Percentiles rank a stretch among this genome's conserved stretches.
Evolutionary conservation across 2,797 vertebrate species (phyloP).

Genomic region (Thamnophis elegans): DNA sequence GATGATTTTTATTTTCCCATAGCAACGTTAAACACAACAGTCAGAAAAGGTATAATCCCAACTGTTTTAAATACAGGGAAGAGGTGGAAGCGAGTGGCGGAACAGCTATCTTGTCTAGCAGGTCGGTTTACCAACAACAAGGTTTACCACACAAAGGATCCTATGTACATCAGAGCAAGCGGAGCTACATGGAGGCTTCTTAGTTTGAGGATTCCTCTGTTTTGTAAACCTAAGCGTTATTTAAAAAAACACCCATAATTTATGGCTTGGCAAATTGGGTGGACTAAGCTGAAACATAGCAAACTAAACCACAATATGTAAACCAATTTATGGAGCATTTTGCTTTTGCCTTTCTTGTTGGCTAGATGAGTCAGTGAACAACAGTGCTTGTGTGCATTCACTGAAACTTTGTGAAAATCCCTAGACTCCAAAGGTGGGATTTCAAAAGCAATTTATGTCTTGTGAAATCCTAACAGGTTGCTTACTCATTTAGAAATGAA

Average conservation of each 20-base stretch:
- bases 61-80: not conserved
- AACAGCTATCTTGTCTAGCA: not conserved
- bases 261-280: not conserved
- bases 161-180: not conserved
- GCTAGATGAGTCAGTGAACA: not conserved
- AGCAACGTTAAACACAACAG: not conserved
- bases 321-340: not conserved
- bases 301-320: not conserved
- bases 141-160: not conserved
- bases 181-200: not conserved
- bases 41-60: not conserved
- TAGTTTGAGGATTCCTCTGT: not conserved
- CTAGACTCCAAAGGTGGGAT: not conserved
- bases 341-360: not conserved
- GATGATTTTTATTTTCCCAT: not conserved
- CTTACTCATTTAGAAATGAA: not conserved
- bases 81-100: not conserved
- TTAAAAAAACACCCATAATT: not conserved
- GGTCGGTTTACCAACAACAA: not conserved
- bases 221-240: not conserved
- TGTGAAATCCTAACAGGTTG: not conserved
- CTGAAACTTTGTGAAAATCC: not conserved
- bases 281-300: not conserved
- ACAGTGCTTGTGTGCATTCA: not conserved
- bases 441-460: not conserved